phyloP scores from a whole-genome alignment of 2,888 invertebrate species.

The Caenorhabditis angaria region DNA sequence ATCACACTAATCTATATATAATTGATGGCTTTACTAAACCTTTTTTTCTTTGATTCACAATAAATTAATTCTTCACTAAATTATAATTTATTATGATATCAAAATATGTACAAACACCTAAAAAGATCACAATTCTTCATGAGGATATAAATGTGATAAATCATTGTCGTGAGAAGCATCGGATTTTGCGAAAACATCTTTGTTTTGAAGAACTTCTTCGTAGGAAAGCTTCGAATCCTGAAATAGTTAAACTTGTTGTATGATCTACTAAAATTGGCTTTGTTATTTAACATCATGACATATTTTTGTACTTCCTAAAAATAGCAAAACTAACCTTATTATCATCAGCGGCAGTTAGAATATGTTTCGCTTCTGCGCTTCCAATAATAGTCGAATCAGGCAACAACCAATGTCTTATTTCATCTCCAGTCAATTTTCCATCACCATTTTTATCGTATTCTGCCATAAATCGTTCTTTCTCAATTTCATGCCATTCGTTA shows the following conservation, averaged over 20 bases:
- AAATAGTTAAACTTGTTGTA: too few relatives aligned
- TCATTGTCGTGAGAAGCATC: conserved; percentile 89
- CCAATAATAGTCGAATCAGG: conserved; percentile 60
- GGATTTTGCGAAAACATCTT: conserved; percentile 89
- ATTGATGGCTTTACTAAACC: conserved; percentile 6
- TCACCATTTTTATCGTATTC: conserved; percentile 87
- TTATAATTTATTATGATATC: conserved; percentile 13
- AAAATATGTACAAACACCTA: conserved; percentile 6
- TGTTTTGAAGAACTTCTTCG: conserved; percentile 84
- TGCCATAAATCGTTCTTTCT: conserved; percentile 79
- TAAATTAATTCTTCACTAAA: conserved; percentile 7
- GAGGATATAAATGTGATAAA: conserved; percentile 83
- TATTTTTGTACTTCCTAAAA: not conserved
- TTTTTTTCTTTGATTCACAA: not conserved
- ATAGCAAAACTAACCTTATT: conserved; percentile 78
- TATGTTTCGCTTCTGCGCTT: conserved; percentile 73
- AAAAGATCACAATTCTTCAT: conserved; percentile 61
- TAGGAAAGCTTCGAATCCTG: conserved; percentile 81
- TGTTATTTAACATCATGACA: too few relatives aligned
- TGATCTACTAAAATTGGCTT: too few relatives aligned
- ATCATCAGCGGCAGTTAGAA: conserved; percentile 80
- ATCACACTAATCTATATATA: conserved; percentile 14
- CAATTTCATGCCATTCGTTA: conserved; percentile 58
- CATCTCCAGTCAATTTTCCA: conserved; percentile 82
- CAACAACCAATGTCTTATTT: conserved; percentile 82